Evolutionary conservation across 2,113 vertebrate genomes (phyloP), one percentile per base, ranked within the genome.

Genomic region (Macquaria ambigua): DNA sequence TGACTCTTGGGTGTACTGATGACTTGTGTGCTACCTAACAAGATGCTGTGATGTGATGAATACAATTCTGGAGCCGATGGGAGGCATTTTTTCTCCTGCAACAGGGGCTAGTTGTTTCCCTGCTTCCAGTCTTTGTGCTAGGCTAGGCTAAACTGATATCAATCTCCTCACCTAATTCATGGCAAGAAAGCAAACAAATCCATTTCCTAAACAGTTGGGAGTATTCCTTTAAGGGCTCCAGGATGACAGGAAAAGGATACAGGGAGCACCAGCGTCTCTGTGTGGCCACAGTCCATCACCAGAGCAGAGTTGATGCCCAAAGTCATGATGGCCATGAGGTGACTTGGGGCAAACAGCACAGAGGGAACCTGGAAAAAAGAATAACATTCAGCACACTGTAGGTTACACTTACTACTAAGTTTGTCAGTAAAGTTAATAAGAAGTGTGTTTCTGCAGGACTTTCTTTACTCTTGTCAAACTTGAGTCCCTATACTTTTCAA

Each of bases 241-340:
- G 3, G 21, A 28, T 31, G 8, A 52, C 23, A 18, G 34, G 11
- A 14, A 66, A 92, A 97, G 95, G 98, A 99, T 99, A 98, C 98
- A 84, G 98, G 98, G 67, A 99, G 94, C 89, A 97, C 98, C 74
- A 99, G 94, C 0, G 98, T 98, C 91, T 99, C 98, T 25, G 96
- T 96, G 90, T 99, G 96, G 48, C 98, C 98, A 82, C 98, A 99
- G 90, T 99, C 98, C 87, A 99, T 96, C 82, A 99, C 98, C 91
- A 99, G 97, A 23, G 97, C 98, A 62, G 98, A 99, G 93, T 97
- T 99, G 93, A 98, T 97, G 18, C 98, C 98, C 66, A 99, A 95
- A 0, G 98, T 98, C 95, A 99, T 96, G 23, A 99, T 94, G 73
- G 98, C 96, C 98, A 99, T 99, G 5, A 99, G 96, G 82, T 99